Conservation (phyloP, 2,888 invertebrate species). For the Argynnis bischoffii region DNA sequence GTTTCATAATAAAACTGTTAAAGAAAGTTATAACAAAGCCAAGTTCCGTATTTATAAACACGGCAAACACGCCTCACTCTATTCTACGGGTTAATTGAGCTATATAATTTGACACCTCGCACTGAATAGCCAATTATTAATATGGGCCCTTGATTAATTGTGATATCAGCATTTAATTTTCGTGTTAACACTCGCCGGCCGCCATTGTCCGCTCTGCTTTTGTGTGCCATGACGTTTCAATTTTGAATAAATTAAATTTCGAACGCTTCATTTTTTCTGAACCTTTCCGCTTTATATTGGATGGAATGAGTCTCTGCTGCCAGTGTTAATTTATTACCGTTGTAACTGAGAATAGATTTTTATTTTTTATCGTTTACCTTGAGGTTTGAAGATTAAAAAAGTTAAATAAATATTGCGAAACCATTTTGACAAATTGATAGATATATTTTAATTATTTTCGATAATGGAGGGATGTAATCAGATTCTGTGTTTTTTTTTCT, state of each 20-base stretch:
- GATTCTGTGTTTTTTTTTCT: too few relatives aligned
- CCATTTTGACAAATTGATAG: constrained; percentile 9
- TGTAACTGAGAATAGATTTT: constrained; percentile 66
- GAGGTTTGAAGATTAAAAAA: constrained; percentile 46
- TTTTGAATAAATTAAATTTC: constrained; percentile 83
- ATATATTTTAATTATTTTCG: constrained; percentile 15
- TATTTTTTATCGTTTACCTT: constrained; percentile 60
- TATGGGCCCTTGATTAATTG: constrained; percentile 82
- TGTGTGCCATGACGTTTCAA: constrained; percentile 81
- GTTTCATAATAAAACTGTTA: constrained; percentile 19
- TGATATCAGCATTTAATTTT: constrained; percentile 83
- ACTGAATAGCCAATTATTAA: constrained; percentile 82
- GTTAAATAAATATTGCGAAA: constrained; percentile 26
- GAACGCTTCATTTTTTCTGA: constrained; percentile 79
- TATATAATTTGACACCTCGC: constrained; percentile 82
- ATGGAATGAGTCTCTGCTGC: constrained; percentile 66
- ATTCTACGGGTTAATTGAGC: constrained; percentile 79
- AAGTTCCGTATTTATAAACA: constrained; percentile 56
- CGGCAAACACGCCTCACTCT: constrained; percentile 71
- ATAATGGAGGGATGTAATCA: not conserved
- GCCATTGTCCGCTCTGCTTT: constrained; percentile 75
- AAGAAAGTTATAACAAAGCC: constrained; percentile 4
- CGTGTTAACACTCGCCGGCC: constrained; percentile 76
- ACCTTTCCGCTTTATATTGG: constrained; percentile 62
- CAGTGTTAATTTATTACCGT: constrained; percentile 76